Evolutionary conservation across 2,113 vertebrate genomes (phyloP).

Genomic region (Rhodinocichla rosea): DNA sequence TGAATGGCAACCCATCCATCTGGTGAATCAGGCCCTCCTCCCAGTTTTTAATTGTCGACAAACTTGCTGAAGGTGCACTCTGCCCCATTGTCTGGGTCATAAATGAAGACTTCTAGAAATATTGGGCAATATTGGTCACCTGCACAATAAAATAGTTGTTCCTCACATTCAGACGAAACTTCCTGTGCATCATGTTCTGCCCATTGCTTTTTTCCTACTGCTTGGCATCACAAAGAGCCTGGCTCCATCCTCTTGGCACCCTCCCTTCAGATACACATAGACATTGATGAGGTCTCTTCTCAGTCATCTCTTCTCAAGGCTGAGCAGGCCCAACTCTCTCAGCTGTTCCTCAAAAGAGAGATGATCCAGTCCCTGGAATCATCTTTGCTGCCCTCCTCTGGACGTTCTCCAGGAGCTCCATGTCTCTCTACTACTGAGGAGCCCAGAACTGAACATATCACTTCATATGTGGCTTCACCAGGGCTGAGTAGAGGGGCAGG

Average conservation of each 20-base stretch:
- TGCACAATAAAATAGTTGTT: not conserved
- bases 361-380: not conserved
- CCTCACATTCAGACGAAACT: not conserved
- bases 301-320: not conserved
- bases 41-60: not conserved
- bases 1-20: not conserved
- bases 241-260: not conserved
- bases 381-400: not conserved
- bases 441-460: not conserved
- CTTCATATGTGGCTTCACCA: not conserved
- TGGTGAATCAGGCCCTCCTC: not conserved
- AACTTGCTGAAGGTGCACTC: not conserved
- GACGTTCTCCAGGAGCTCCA: not conserved
- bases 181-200: not conserved
- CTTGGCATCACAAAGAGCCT: not conserved
- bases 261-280: not conserved
- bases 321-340: not conserved
- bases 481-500: not conserved
- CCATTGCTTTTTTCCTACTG: not conserved
- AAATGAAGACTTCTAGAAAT: not conserved
- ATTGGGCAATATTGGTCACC: not conserved
- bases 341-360: not conserved
- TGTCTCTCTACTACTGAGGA: not conserved
- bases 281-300: not conserved
- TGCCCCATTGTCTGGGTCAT: not conserved